Percentiles rank a stretch among this genome's conserved stretches.
Conservation (phyloP, 2,888 invertebrate species). For the Exephanes ischioxanthus region DNA sequence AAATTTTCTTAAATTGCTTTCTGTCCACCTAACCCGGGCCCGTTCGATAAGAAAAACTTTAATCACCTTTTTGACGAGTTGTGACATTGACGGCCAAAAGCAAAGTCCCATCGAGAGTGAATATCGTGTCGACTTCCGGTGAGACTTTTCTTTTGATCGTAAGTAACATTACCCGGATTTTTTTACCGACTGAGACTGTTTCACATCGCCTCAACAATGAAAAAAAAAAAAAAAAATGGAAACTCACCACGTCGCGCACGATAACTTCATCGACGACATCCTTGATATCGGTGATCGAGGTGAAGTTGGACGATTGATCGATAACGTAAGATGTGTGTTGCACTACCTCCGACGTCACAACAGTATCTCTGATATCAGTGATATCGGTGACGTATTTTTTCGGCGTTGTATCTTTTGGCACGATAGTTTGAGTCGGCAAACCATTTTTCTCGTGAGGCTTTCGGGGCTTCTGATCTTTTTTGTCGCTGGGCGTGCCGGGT, state of each 20-base stretch:
- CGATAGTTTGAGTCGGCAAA: conserved; percentile 31
- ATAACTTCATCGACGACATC: conserved; percentile 85
- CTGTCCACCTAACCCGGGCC: not conserved
- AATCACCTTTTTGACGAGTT: too few species aligned
- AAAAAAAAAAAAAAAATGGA: conserved; percentile 20
- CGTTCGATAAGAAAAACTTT: not conserved
- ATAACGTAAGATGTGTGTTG: conserved; percentile 77
- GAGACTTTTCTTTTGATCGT: too few species aligned
- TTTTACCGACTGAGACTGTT: too few species aligned
- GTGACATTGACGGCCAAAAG: too few species aligned
- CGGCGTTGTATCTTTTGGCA: conserved; percentile 46
- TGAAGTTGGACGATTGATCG: conserved; percentile 80
- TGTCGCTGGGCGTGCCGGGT: conserved; percentile 61
- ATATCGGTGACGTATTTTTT: conserved; percentile 73
- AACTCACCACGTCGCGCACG: conserved; percentile 80
- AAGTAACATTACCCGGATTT: too few species aligned
- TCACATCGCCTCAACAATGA: not conserved
- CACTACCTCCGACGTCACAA: conserved; percentile 80
- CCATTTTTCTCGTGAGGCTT: conserved; percentile 63
- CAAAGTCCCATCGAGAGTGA: too few species aligned
- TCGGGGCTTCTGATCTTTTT: conserved; percentile 59
- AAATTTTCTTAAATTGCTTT: not conserved
- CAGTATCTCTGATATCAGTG: conserved; percentile 84
- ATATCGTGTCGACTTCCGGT: too few species aligned
- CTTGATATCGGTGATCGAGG: conserved; percentile 77